Percentiles rank a stretch among this genome's conserved stretches.
Evolutionary conservation across 2,888 invertebrate genomes (phyloP).

Genomic region (Acrobasis consociella): DNA sequence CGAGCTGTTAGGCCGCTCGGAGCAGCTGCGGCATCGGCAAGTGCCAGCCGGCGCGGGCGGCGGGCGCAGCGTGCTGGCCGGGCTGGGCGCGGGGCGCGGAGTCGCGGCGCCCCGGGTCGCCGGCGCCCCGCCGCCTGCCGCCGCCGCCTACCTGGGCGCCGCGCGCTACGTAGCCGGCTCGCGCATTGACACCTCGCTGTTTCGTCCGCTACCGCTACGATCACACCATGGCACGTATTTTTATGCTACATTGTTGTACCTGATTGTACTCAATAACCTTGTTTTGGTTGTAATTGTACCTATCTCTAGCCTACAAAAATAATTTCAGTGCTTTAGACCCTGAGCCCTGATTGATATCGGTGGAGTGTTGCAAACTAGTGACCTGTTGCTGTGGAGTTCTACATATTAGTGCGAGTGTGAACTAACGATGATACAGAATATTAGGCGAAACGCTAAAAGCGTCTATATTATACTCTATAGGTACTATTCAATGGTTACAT

Average conservation of each 20-base stretch:
- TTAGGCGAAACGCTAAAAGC: too few species aligned
- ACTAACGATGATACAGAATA: too few species aligned
- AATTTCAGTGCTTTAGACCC: too few species aligned
- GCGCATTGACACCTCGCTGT: conserved; percentile 73
- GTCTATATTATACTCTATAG: too few species aligned
- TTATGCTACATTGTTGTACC: too few species aligned
- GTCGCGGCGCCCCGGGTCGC: conserved; percentile 28
- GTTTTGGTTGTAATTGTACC: too few species aligned
- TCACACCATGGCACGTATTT: conserved; percentile 55
- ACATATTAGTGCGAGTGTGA: too few species aligned
- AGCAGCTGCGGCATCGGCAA: conserved; percentile 34
- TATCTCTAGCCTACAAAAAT: too few species aligned
- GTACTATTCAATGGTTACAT: too few species aligned
- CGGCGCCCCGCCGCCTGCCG: conserved; percentile 79
- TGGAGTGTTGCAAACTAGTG: too few species aligned
- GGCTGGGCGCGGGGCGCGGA: conserved; percentile 26
- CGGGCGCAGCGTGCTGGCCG: conserved; percentile 42
- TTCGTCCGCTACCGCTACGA: conserved; percentile 64
- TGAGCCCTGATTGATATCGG: too few species aligned
- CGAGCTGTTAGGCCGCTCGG: conserved; percentile 32
- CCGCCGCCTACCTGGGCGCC: conserved; percentile 90
- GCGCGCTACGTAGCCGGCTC: conserved; percentile 90
- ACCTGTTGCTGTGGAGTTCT: too few species aligned
- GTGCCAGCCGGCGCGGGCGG: conserved; percentile 37
- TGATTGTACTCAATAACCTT: not conserved